Evolutionary conservation across 2,797 vertebrate species (phyloP).

Genomic region (Hirundo rustica): DNA sequence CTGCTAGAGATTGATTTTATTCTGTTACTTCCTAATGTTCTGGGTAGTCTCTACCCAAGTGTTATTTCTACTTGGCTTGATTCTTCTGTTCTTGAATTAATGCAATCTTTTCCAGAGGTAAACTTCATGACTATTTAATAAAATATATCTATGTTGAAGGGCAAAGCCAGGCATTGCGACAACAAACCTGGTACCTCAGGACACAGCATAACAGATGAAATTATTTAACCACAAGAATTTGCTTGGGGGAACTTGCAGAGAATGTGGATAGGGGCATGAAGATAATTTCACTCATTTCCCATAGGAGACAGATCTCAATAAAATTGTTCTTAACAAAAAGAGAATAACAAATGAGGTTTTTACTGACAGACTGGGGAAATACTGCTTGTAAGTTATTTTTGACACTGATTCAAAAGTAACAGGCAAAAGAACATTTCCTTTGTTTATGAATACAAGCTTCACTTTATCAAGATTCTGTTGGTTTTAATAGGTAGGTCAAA

Average conservation of each 20-base stretch:
- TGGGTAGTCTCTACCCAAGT: not conserved
- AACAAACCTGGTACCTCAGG: not conserved
- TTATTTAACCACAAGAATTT: not conserved
- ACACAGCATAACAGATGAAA: not conserved
- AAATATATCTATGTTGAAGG: not conserved
- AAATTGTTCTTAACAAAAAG: not conserved
- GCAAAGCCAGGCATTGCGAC: not conserved
- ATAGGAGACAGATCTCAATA: not conserved
- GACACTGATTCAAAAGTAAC: conserved; percentile 5
- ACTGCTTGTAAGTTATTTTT: not conserved
- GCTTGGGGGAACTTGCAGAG: not conserved
- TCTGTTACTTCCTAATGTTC: not conserved
- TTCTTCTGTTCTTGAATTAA: conserved; percentile 4
- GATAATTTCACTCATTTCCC: conserved; percentile 4
- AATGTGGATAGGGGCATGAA: not conserved
- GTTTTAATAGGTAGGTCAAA: conserved; percentile 16
- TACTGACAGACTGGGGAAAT: not conserved
- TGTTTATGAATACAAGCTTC: not conserved
- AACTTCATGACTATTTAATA: not conserved
- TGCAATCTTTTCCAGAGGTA: not conserved
- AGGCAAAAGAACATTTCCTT: not conserved
- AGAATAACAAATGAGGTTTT: conserved; percentile 13
- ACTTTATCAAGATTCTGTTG: not conserved
- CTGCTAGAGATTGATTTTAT: not conserved
- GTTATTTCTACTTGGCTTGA: not conserved